Percentiles rank a stretch among this genome's conserved stretches.
Conservation (phyloP, 2,888 invertebrate species). For the Ametastegia equiseti region DNA sequence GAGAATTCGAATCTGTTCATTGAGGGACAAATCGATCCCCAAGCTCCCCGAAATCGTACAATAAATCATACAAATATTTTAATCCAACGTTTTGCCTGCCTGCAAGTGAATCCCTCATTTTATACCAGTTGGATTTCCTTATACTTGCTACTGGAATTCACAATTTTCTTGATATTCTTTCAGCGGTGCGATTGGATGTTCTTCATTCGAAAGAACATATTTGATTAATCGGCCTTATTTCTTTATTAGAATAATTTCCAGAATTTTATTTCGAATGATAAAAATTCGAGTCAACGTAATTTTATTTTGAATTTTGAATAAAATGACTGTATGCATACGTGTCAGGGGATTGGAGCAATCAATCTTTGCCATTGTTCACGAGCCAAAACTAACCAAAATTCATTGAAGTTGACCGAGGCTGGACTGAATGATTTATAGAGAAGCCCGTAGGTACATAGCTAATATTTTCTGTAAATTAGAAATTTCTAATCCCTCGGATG, state of each 20-base stretch:
- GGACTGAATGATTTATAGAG: background rate
- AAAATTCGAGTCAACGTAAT: background rate
- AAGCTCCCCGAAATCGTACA: background rate
- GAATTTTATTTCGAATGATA: background rate
- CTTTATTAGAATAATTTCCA: no score
- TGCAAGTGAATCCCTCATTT: constrained; percentile 8
- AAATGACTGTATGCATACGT: background rate
- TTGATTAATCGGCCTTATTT: no score
- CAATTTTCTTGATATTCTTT: background rate
- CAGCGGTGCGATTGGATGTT: background rate
- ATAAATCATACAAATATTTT: background rate
- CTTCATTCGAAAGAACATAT: no score
- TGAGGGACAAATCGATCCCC: background rate
- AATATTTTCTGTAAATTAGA: constrained; percentile 8
- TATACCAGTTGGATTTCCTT: background rate
- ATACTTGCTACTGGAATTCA: no score
- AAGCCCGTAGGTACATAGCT: background rate
- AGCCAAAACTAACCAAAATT: background rate
- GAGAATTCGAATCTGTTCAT: background rate
- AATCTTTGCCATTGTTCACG: background rate
- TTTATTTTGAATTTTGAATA: background rate
- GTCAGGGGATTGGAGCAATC: background rate
- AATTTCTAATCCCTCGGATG: constrained; percentile 34
- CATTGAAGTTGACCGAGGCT: background rate
- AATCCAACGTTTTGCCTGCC: background rate